Percentiles rank a stretch among this genome's conserved stretches.
These are phyloP conservation scores for Pangasius djambal DNA, from an alignment of 2,797 vertebrate genomes.

Conservation along the genomic window DNA sequence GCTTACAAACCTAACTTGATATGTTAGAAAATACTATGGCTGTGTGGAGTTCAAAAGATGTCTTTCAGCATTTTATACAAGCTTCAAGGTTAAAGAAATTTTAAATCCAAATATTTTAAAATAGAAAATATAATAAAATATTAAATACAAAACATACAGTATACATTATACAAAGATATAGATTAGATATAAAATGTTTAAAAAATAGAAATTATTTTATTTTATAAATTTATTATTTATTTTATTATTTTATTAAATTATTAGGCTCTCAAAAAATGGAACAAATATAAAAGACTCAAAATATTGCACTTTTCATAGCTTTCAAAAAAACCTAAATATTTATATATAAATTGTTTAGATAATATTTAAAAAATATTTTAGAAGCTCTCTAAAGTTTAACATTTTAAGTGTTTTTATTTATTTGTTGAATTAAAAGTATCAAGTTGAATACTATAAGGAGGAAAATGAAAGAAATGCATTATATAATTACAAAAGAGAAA, in stretches of 20 bases:
- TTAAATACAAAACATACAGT: background rate
- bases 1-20: background rate
- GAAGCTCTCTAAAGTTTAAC: background rate
- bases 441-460: background rate
- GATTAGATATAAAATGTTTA: background rate
- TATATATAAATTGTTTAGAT: background rate
- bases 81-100: background rate
- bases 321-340: no score
- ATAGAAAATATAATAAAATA: background rate
- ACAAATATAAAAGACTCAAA: background rate
- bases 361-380: background rate
- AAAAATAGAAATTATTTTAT: background rate
- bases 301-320: background rate
- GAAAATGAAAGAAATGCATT: background rate
- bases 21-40: background rate
- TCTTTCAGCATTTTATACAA: background rate
- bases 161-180: background rate
- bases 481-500: background rate
- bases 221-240: no score
- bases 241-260: no score
- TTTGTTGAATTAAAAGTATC: background rate
- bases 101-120: background rate
- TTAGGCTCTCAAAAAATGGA: background rate
- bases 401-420: background rate
- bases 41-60: background rate